Conservation (phyloP, 23 tunicate genomes). For the Trididemnum nubilum region DNA sequence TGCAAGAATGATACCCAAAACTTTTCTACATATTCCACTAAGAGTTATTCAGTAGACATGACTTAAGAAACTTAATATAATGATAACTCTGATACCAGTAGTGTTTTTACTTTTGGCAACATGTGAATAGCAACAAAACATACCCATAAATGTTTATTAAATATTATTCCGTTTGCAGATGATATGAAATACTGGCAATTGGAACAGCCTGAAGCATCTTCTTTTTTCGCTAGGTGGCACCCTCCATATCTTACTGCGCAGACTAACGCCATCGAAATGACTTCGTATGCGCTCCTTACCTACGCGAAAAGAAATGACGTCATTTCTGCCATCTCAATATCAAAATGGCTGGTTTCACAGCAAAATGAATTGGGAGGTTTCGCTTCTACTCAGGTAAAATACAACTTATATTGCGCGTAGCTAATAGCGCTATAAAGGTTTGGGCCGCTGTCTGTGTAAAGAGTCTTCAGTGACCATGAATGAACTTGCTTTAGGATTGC, state of each 20-base stretch:
- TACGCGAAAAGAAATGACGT: constrained; percentile 40
- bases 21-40: too few species aligned
- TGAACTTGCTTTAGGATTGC: too few species aligned
- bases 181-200: constrained; percentile 17
- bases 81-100: too few species aligned
- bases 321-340: constrained; percentile 44
- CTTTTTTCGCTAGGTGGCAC: constrained; percentile 3
- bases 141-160: too few species aligned
- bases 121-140: too few species aligned
- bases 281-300: constrained; percentile 71
- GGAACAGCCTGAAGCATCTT: not conserved
- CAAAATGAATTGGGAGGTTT: constrained; percentile 75
- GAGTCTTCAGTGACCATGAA: too few species aligned
- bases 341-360: constrained; percentile 63
- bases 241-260: constrained; percentile 22
- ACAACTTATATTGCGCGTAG: not conserved
- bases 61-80: too few species aligned
- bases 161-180: too few species aligned
- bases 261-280: constrained; percentile 59
- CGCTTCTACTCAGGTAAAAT: constrained; percentile 58
- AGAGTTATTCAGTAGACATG: too few species aligned
- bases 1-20: too few species aligned
- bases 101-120: too few species aligned
- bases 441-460: not conserved
- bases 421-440: not conserved